These are phyloP conservation scores for Gnathonemus longibarbis DNA, from an alignment of 2,113 vertebrate species.

Conservation along the genomic window DNA sequence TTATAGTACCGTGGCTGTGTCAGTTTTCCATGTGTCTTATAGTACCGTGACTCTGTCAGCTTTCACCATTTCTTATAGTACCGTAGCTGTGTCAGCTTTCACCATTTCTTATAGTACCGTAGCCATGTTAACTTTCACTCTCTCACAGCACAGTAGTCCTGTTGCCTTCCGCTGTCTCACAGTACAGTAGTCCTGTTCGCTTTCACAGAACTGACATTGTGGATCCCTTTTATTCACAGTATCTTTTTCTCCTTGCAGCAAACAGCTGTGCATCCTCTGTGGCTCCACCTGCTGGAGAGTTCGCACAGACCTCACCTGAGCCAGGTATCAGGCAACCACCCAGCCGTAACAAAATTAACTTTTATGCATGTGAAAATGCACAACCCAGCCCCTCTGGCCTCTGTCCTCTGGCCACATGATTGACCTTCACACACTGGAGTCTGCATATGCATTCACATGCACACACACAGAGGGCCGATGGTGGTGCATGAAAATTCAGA, in stretches of 20 bases:
- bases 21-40: neutral
- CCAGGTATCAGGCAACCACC: constrained; percentile 47
- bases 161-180: neutral
- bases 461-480: neutral
- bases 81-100: neutral
- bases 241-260: constrained; percentile 48
- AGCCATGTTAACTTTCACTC: neutral
- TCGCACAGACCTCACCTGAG: constrained; percentile 50
- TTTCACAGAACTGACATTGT: neutral
- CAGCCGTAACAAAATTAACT: too few species aligned
- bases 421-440: neutral
- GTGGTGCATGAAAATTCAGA: neutral
- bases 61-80: neutral
- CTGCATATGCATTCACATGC: neutral
- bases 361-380: neutral
- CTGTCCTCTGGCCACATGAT: neutral
- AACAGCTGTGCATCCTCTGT: constrained; percentile 48
- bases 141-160: neutral
- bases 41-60: neutral
- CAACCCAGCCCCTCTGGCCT: neutral
- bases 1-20: too few species aligned
- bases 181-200: neutral
- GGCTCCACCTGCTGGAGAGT: constrained; percentile 44
- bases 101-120: neutral
- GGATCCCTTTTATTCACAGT: neutral